phyloP scores from a whole-genome alignment of 1,140 invertebrate species.

The Drosophila parvula region DNA sequence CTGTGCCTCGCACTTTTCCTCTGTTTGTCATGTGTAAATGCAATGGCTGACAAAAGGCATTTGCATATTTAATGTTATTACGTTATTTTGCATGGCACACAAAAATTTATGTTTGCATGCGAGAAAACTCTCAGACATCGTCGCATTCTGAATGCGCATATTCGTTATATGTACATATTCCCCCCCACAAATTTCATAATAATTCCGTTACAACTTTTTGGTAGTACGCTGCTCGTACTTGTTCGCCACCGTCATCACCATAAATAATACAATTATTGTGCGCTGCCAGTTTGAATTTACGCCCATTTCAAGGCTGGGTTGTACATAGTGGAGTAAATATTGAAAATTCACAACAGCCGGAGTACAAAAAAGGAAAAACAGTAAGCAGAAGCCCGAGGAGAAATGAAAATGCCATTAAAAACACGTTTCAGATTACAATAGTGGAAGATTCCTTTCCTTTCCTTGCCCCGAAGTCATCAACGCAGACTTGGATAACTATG shows the following conservation, averaged over 20 bases:
- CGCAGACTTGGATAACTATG: constrained; percentile 15
- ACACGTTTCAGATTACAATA: constrained; percentile 63
- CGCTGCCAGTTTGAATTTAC: constrained; percentile 78
- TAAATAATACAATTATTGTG: constrained; percentile 80
- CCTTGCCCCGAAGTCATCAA: constrained; percentile 20
- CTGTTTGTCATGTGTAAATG: constrained; percentile 73
- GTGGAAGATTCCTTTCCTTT: constrained; percentile 11
- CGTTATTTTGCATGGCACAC: constrained; percentile 81
- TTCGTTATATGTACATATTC: too few relatives aligned
- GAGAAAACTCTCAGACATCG: constrained; percentile 45
- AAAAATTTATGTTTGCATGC: constrained; percentile 82
- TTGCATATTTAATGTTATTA: constrained; percentile 83
- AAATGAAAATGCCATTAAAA: constrained; percentile 73
- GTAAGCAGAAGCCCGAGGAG: background rate
- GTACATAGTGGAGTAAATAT: constrained; percentile 53
- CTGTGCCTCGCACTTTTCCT: background rate
- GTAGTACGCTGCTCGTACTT: constrained; percentile 30
- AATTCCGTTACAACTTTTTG: constrained; percentile 77
- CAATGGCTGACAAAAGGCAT: constrained; percentile 81
- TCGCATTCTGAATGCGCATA: too few relatives aligned
- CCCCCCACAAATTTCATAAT: constrained; percentile 66
- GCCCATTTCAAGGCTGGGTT: constrained; percentile 40
- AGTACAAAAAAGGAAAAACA: constrained; percentile 18
- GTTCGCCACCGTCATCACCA: constrained; percentile 66
- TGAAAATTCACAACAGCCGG: constrained; percentile 41